These are phyloP conservation scores for Drosophila repletoides DNA, from an alignment of 1,140 invertebrate genomes.

Conservation along the genomic window DNA sequence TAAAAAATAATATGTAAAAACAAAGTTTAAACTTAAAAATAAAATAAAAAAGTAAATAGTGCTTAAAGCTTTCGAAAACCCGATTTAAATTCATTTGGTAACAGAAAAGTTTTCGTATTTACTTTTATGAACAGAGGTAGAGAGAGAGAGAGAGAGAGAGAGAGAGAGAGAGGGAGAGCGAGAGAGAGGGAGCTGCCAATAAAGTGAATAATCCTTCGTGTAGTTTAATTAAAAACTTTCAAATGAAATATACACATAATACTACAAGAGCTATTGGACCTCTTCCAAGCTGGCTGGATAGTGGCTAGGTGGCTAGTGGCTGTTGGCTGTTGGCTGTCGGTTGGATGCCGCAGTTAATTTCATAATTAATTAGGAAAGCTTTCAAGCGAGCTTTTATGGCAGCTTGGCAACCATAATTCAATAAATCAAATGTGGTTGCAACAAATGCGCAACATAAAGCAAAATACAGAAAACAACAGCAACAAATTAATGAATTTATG, in stretches of 20 bases:
- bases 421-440: conserved; percentile 75
- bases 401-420: conserved; percentile 69
- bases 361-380: conserved; percentile 73
- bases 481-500: conserved; percentile 79
- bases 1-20: too few species aligned
- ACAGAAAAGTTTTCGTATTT: too few species aligned
- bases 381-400: conserved; percentile 69
- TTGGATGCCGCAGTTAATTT: conserved; percentile 59
- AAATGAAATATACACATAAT: too few species aligned
- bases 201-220: conserved; percentile 5
- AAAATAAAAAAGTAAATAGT: too few species aligned
- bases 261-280: too few species aligned
- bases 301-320: not conserved
- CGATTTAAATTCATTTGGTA: too few species aligned
- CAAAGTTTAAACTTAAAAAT: too few species aligned
- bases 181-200: not conserved
- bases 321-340: not conserved
- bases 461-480: conserved; percentile 23
- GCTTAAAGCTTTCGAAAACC: too few species aligned
- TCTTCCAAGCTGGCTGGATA: too few species aligned
- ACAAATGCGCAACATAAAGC: conserved; percentile 25
- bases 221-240: conserved; percentile 57
- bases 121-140: too few species aligned
- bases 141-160: too few species aligned
- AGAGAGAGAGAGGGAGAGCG: too few species aligned